phyloP scores from a whole-genome alignment of 2,797 vertebrate genomes.

The Micrastur ruficollis region DNA sequence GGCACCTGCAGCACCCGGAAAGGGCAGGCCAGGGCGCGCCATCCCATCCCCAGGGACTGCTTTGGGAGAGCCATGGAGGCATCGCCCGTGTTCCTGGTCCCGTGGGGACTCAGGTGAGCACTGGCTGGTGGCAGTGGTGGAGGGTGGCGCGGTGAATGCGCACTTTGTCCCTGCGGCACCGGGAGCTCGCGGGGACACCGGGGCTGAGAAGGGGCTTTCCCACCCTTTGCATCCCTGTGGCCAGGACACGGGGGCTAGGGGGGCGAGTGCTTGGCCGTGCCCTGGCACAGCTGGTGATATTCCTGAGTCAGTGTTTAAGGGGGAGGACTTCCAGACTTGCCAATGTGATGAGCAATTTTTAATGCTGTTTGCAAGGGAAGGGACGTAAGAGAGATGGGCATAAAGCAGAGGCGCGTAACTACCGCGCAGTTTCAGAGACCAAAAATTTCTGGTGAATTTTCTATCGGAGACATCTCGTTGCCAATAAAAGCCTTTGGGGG shows the following conservation, averaged over 20 bases:
- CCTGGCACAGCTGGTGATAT: background rate
- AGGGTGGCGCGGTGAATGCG: fast-evolving
- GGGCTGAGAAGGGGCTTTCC: background rate
- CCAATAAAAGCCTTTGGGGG: background rate
- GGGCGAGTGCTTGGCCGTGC: background rate
- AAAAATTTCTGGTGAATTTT: background rate
- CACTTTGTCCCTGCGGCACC: fast-evolving
- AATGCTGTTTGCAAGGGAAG: background rate
- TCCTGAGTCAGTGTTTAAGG: background rate
- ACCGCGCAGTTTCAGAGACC: background rate
- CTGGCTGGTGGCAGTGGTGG: fast-evolving
- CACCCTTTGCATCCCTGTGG: fast-evolving
- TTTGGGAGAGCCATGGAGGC: background rate
- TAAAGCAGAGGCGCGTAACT: background rate
- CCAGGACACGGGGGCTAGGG: background rate
- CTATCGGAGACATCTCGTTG: fast-evolving
- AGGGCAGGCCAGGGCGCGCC: fast-evolving
- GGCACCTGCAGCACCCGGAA: background rate
- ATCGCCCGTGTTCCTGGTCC: background rate
- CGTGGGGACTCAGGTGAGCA: fast-evolving
- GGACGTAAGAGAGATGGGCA: background rate
- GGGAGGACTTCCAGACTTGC: background rate
- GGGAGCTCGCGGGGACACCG: fast-evolving
- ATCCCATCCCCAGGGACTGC: fast-evolving
- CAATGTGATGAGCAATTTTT: background rate